These are phyloP conservation scores for Eupithecia abbreviata DNA, from an alignment of 2,888 invertebrate genomes.

Conservation along the genomic window DNA sequence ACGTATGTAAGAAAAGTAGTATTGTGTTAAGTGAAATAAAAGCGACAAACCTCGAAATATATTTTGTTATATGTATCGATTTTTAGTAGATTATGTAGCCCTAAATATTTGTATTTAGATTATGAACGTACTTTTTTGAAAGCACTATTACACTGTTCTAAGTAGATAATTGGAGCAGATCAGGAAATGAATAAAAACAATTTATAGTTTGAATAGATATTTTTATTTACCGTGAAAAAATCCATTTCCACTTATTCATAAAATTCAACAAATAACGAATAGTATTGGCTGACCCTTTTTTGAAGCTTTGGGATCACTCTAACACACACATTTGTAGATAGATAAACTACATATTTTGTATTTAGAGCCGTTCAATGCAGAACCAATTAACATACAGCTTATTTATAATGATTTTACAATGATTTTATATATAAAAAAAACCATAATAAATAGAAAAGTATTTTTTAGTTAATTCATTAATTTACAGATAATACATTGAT, in stretches of 20 bases:
- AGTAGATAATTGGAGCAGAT: constrained; percentile 47
- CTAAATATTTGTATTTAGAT: background rate
- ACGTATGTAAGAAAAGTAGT: background rate
- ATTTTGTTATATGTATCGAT: background rate
- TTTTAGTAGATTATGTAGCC: background rate
- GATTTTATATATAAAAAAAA: constrained; percentile 2
- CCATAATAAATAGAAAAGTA: background rate
- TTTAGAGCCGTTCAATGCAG: constrained; percentile 5
- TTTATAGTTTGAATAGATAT: constrained; percentile 61
- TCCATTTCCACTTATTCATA: constrained; percentile 61
- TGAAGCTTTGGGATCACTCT: constrained; percentile 15
- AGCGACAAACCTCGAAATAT: background rate
- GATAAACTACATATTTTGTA: background rate
- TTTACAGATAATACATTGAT: background rate
- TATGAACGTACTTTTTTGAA: background rate
- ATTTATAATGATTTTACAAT: background rate
- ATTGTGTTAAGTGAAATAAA: background rate
- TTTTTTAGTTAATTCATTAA: background rate
- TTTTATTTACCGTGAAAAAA: constrained; percentile 75
- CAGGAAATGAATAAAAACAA: constrained; percentile 54
- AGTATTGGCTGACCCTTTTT: constrained; percentile 27
- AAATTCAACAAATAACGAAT: constrained; percentile 54
- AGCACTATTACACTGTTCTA: constrained; percentile 8
- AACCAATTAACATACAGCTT: background rate
- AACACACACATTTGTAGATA: background rate